Conservation (phyloP, 2,797 vertebrate species). For the Enteromius radiatus region DNA sequence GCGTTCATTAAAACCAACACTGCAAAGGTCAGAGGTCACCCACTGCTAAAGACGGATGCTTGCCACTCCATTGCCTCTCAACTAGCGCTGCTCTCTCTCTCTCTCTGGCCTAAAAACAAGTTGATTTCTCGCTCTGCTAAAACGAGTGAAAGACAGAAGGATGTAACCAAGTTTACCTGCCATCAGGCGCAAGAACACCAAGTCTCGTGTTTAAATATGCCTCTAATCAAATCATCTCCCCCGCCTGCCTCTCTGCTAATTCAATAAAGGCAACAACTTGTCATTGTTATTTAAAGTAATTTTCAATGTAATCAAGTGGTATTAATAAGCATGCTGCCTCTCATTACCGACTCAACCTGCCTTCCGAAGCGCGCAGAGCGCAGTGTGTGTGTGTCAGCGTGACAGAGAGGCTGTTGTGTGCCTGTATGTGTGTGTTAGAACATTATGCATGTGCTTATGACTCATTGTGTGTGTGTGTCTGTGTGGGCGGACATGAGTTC, state of each 20-base stretch:
- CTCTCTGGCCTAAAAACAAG: slow-evolving; percentile 15
- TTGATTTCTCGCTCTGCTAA: not conserved
- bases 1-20: slow-evolving; percentile 79
- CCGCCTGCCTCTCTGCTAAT: slow-evolving; percentile 64
- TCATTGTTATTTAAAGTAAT: slow-evolving; percentile 63
- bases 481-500: slow-evolving; percentile 49
- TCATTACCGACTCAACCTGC: slow-evolving; percentile 76
- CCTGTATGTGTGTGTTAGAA: slow-evolving; percentile 34
- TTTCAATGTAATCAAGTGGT: slow-evolving; percentile 77
- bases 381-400: slow-evolving; percentile 43
- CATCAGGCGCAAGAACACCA: not conserved
- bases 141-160: not conserved
- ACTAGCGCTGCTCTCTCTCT: not conserved
- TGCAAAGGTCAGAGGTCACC: slow-evolving; percentile 73
- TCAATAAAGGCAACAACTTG: slow-evolving; percentile 70
- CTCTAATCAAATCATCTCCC: slow-evolving; percentile 67
- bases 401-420: slow-evolving; percentile 50
- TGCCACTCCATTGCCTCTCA: slow-evolving; percentile 41
- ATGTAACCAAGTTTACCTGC: slow-evolving; percentile 1
- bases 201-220: slow-evolving; percentile 56
- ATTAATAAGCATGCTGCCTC: slow-evolving; percentile 80
- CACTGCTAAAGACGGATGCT: slow-evolving; percentile 52
- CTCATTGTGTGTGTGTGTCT: slow-evolving; percentile 48
- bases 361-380: slow-evolving; percentile 61
- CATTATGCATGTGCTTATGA: slow-evolving; percentile 48